Percentiles rank a stretch among this genome's conserved stretches.
Evolutionary conservation across 2,888 invertebrate species (phyloP).

Genomic region (Hypercompe scribonia): DNA sequence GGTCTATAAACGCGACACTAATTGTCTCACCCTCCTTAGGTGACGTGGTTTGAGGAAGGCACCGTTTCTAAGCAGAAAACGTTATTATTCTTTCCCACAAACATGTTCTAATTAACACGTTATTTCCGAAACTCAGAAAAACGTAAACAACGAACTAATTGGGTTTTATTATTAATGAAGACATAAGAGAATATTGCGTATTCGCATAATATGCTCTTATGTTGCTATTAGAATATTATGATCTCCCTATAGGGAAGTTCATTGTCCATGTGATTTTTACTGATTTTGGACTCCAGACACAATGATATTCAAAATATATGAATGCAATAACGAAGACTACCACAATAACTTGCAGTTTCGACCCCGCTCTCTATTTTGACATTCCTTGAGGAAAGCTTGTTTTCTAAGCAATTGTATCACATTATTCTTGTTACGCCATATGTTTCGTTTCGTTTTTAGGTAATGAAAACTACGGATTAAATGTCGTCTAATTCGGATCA

Average conservation of each 20-base stretch:
- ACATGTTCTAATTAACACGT: constrained; percentile 17
- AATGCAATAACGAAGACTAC: neutral
- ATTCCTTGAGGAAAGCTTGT: neutral
- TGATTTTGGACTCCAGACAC: neutral
- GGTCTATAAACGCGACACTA: neutral
- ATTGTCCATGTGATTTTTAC: neutral
- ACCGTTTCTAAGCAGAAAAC: neutral
- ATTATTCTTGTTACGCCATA: no score
- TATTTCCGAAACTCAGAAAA: constrained; percentile 16
- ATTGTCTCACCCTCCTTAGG: neutral
- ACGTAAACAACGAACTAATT: constrained; percentile 14
- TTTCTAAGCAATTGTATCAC: neutral
- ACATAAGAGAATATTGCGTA: constrained; percentile 13
- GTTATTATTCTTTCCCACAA: constrained; percentile 6
- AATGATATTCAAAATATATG: neutral
- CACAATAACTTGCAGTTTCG: no score
- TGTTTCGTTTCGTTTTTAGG: neutral
- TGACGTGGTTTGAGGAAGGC: neutral
- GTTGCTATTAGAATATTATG: constrained; percentile 9
- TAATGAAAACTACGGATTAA: no score
- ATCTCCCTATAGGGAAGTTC: neutral
- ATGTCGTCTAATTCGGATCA: no score
- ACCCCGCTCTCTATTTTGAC: no score
- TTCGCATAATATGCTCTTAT: constrained; percentile 2
- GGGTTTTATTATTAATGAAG: constrained; percentile 12